These are phyloP conservation scores for Dicentrarchus labrax DNA, from an alignment of 2,113 vertebrate species.

Conservation along the genomic window DNA sequence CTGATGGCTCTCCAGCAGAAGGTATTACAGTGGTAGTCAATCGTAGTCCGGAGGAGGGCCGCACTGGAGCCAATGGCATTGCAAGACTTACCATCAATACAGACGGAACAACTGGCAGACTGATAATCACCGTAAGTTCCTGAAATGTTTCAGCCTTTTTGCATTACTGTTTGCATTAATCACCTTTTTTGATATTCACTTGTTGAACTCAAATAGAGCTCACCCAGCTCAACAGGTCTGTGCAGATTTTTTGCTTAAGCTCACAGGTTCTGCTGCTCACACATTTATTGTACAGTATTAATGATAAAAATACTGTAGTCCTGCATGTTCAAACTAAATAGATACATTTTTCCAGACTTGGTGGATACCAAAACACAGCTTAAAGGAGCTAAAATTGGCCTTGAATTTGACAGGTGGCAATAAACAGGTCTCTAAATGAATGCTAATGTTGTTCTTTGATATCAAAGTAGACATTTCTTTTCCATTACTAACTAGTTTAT, in stretches of 20 bases:
- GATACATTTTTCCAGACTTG: background rate
- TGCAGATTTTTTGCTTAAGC: background rate
- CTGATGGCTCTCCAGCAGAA: conserved; percentile 82
- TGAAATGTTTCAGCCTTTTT: background rate
- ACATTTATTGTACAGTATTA: background rate
- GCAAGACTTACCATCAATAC: conserved; percentile 81
- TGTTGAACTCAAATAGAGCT: background rate
- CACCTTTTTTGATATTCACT: background rate
- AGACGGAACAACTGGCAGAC: rapidly evolving
- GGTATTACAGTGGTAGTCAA: conserved; percentile 59
- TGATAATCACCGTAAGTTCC: conserved; percentile 72
- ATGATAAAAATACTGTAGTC: background rate
- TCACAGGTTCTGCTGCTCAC: background rate
- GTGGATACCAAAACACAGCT: background rate
- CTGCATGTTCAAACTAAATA: background rate
- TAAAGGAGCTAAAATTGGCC: background rate
- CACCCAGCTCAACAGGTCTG: background rate
- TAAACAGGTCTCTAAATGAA: background rate
- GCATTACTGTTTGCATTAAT: background rate
- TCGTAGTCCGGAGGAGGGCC: background rate
- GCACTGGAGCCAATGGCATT: conserved; percentile 71
- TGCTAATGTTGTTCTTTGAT: background rate
- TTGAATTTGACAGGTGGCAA: background rate
- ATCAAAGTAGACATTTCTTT: background rate
- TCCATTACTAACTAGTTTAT: background rate